Base-by-base conservation (phyloP, 2,113 vertebrate genomes). In the Actenoides lindsayi region DNA sequence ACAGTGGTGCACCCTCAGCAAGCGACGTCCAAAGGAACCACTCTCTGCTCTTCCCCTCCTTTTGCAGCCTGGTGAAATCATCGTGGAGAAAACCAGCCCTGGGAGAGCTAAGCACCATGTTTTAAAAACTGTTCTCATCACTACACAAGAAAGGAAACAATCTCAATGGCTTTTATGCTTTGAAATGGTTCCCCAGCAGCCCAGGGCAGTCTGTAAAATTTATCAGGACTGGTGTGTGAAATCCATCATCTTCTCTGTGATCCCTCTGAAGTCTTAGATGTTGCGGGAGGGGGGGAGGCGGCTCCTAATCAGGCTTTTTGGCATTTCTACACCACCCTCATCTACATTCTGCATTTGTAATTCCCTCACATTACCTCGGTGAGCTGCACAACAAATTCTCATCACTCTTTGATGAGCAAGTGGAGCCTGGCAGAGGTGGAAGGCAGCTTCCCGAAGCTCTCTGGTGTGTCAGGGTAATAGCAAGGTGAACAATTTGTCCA, bases 111-210 rank as follows among this genome's bases (percentile, higher is more conserved):
- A 92, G 77, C 71, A 70, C 57, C 80, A 30, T 1, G n/a, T 46
- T 87, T 93, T 51, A 68, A 63, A 95, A 79, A 73, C 18, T 64
- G 10, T 88, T 83, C 85, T 91, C 87, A 28, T 76, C 78, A 5
- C 59, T 46, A 50, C 54, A 87, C 64, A 94, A 83, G 81, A 89
- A 91, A 87, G 53, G 44, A 85, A 93, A 90, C 70, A 54, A 75
- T 73, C 75, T 83, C 91, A 87, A 42, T 83, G 64, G 73, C 56
- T 94, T 88, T 13, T 76, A 31, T 0, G 25, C 87, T 91, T 95
- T 85, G 89, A 95, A 92, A 94, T 67, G 30, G 53, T 50, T 93
- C 73, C 71, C 62, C 82, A 67, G 78, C 46, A 91, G 94, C 87
- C 87, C 84, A 74, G 71, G 83, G 89, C 74, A 1, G 85, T 70